Evolutionary conservation across 2,797 vertebrate species (phyloP), one percentile per base, ranked within the genome.

Genomic region (Moxostoma hubbsi): DNA sequence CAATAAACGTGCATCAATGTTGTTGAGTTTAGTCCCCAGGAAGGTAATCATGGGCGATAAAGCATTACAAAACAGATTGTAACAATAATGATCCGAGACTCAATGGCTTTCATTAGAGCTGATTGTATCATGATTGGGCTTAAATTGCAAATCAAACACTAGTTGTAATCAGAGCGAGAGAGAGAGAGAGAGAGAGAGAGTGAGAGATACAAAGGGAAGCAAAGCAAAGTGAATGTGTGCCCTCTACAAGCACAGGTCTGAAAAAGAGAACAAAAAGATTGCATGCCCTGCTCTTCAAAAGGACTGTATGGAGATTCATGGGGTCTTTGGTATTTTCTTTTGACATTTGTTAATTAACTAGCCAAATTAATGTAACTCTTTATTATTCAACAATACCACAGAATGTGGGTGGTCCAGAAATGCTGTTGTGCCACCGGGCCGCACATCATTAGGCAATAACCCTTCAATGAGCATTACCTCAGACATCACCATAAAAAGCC

Each of bases 101-200:
- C 78, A 15, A 68, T 81, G 69, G 71, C 79, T 79, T 82, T 86
- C 85, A 82, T 77, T 80, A 80, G 68, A 82, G 61, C 74, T 86
- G 79, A 87, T 85, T 85, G 81, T 81, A 80, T 82, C 79, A 79
- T 81, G 85, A 86, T 83, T 83, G 82, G 73, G 61, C 76, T 83
- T 83, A 85, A 86, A 87, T 84, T 82, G 79, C 81, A 84, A 85
- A 87, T 85, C 81, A 86, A 86, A 83, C 74, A 75, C 70, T 66
- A 82, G 81, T 82, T 80, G 81, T 80, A 86, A 85, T 85, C 71
- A 83, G 81, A 24, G 45, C 15, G 8, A 68, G 47, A 71, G 70
- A 81, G 57, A 59, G 68, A 36, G 36, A 36, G 36, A 36, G 36
- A 24, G 57, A 54, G 68, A 36, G 3, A 36, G 36, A 36, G 36